phyloP scores from a whole-genome alignment of 2,888 invertebrate genomes.

The Mimachlamys varia region DNA sequence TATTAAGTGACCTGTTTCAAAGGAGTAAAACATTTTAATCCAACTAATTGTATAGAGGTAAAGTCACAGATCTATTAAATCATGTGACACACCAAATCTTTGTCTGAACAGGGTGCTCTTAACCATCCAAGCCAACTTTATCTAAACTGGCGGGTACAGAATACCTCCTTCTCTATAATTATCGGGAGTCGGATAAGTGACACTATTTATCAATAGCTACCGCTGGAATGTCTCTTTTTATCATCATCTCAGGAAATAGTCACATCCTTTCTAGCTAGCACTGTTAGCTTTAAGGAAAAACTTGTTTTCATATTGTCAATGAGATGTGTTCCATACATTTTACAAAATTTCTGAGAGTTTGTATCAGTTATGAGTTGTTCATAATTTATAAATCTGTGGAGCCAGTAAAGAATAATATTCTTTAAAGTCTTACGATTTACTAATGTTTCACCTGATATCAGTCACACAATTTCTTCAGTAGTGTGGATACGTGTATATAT shows the following conservation, averaged over 20 bases:
- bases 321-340: not conserved
- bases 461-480: no score
- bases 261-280: not conserved
- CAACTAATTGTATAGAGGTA: conserved; percentile 16
- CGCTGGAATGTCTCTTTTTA: conserved; percentile 27
- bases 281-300: not conserved
- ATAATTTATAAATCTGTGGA: not conserved
- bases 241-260: not conserved
- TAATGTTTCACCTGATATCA: no score
- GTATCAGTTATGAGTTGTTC: not conserved
- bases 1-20: not conserved
- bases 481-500: no score
- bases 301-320: not conserved
- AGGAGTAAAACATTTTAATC: not conserved
- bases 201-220: conserved; percentile 29
- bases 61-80: conserved; percentile 22
- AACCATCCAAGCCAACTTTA: conserved; percentile 4
- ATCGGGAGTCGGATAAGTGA: not conserved
- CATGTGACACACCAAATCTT: not conserved
- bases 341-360: not conserved
- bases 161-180: conserved; percentile 13
- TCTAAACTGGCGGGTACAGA: not conserved
- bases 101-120: not conserved
- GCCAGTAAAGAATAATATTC: not conserved
- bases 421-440: no score